Percentiles rank a stretch among this genome's conserved stretches.
These are phyloP conservation scores for Pseudomugil gertrudae DNA, from an alignment of 2,797 vertebrate genomes.

Conservation along the genomic window DNA sequence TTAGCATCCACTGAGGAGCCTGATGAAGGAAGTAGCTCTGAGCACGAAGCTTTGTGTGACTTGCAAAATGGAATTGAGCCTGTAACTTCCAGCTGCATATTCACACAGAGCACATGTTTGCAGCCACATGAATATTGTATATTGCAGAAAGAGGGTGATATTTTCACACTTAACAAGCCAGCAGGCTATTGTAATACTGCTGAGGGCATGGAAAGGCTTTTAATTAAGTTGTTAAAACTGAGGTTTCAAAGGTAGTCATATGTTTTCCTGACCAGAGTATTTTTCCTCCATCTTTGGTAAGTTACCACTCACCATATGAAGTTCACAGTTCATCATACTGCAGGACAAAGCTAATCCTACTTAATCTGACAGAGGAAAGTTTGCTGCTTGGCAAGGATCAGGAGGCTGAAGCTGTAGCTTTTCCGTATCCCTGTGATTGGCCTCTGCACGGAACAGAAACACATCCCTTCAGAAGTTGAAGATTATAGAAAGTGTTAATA, in stretches of 20 bases:
- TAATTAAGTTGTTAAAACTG: slow-evolving; percentile 45
- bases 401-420: slow-evolving; percentile 63
- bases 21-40: slow-evolving; percentile 39
- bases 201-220: slow-evolving; percentile 41
- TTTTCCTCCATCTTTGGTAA: slow-evolving; percentile 62
- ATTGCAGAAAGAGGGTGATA: slow-evolving; percentile 28
- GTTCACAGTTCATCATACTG: slow-evolving; percentile 73
- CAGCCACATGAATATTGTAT: slow-evolving; percentile 12
- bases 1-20: slow-evolving; percentile 52
- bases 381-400: slow-evolving; percentile 74
- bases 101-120: slow-evolving; percentile 22
- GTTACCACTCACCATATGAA: slow-evolving; percentile 70
- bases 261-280: slow-evolving; percentile 48
- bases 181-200: slow-evolving; percentile 40
- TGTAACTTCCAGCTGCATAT: slow-evolving; percentile 17
- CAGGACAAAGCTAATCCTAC: slow-evolving; percentile 75
- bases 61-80: slow-evolving; percentile 25
- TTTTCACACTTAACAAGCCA: slow-evolving; percentile 41
- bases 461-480: slow-evolving; percentile 81
- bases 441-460: slow-evolving; percentile 62
- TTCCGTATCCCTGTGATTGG: slow-evolving; percentile 59
- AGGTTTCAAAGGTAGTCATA: slow-evolving; percentile 49
- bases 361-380: slow-evolving; percentile 81
- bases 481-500: slow-evolving; percentile 83
- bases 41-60: slow-evolving; percentile 34